These are phyloP conservation scores for Trachymyrmex septentrionalis DNA, from an alignment of 1,140 invertebrate genomes.

Conservation along the genomic window DNA sequence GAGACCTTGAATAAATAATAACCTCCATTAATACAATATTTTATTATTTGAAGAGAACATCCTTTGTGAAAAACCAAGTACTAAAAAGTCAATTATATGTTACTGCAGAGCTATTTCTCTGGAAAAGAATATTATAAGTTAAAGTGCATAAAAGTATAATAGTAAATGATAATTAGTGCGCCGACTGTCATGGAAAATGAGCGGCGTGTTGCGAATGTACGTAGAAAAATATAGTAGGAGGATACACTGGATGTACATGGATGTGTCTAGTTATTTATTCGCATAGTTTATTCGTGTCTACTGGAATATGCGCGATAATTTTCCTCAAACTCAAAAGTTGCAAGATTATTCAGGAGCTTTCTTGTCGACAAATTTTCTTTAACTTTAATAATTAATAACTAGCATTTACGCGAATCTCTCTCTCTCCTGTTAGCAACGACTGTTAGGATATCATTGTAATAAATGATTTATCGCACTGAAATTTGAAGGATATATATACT, in stretches of 20 bases:
- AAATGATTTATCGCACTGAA: slow-evolving; percentile 66
- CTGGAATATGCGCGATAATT: slow-evolving; percentile 57
- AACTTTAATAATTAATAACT: slow-evolving; percentile 48
- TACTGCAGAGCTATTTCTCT: neutral
- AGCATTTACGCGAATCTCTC: slow-evolving; percentile 37
- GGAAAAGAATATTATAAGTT: neutral
- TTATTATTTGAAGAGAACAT: neutral
- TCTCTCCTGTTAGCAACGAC: slow-evolving; percentile 18
- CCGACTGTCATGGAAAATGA: neutral
- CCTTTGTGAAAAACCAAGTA: neutral
- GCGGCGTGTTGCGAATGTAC: neutral
- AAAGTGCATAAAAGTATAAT: neutral
- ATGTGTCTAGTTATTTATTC: slow-evolving; percentile 34
- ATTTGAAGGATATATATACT: slow-evolving; percentile 31
- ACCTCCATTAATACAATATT: neutral
- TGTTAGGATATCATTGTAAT: slow-evolving; percentile 22
- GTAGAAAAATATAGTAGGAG: slow-evolving; percentile 6
- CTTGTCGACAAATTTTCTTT: slow-evolving; percentile 35
- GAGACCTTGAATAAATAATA: neutral
- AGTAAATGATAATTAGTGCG: slow-evolving; percentile 27
- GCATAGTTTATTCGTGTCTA: slow-evolving; percentile 47
- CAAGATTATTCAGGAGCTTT: slow-evolving; percentile 27
- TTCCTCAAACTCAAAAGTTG: neutral
- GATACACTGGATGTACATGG: neutral
- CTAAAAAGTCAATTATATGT: neutral